Conservation (phyloP, 2,888 invertebrate genomes). For the Drosophila putrida region DNA sequence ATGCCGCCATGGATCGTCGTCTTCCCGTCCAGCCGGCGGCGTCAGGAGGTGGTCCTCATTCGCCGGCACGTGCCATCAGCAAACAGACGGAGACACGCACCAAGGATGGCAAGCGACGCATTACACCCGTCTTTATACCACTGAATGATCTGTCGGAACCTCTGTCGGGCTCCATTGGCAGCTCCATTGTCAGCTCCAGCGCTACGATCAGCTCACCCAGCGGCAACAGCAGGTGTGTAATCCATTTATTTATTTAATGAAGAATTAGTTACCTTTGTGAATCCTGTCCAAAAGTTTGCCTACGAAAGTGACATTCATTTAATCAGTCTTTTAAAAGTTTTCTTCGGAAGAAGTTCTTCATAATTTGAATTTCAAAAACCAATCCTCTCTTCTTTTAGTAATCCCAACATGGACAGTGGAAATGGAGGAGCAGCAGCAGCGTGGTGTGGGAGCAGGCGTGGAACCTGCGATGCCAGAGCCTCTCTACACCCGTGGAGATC, state of each 20-base stretch:
- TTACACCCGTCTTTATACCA: conserved; percentile 98
- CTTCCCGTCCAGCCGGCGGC: conserved; percentile 34
- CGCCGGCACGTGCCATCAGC: conserved; percentile 88
- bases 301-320: too few species aligned
- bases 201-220: conserved; percentile 5
- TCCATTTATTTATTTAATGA: too few species aligned
- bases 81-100: conserved; percentile 97
- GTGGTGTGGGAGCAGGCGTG: neutral
- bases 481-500: conserved; percentile 12
- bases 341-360: too few species aligned
- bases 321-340: neutral
- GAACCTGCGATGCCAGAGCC: conserved; percentile 35
- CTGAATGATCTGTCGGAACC: conserved; percentile 86
- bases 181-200: conserved; percentile 5
- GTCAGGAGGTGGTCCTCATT: conserved; percentile 13
- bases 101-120: conserved; percentile 97
- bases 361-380: neutral
- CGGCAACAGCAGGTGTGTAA: conserved; percentile 18
- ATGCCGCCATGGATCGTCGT: conserved; percentile 51
- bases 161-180: neutral
- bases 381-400: neutral
- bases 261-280: too few species aligned
- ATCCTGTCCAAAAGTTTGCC: neutral
- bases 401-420: neutral
- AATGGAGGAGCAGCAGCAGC: neutral